These are phyloP conservation scores for Antigone vipio DNA, from an alignment of 2,113 vertebrate species.

Conservation along the genomic window DNA sequence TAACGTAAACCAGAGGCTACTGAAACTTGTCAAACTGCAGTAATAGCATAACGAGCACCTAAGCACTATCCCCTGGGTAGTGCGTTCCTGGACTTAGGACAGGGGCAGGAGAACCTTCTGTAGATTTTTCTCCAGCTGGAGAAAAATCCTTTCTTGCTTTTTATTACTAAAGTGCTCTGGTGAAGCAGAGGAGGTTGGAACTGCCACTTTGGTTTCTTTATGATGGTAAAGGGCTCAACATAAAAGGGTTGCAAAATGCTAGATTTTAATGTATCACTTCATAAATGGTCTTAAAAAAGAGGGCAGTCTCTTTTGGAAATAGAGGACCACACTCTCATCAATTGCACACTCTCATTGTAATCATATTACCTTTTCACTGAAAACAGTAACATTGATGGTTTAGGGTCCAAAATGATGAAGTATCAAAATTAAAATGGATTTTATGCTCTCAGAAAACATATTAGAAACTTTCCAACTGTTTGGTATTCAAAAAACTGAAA, in stretches of 20 bases:
- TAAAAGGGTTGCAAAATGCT: not conserved
- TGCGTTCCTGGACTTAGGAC: not conserved
- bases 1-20: not conserved
- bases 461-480: not conserved
- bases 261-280: not conserved
- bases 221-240: not conserved
- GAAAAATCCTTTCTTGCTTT: not conserved
- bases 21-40: not conserved
- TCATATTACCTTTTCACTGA: not conserved
- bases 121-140: not conserved
- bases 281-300: not conserved
- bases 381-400: not conserved
- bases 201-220: not conserved
- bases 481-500: not conserved
- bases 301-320: not conserved
- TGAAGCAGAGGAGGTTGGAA: not conserved
- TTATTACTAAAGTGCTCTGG: not conserved
- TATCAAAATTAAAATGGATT: not conserved
- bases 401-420: not conserved
- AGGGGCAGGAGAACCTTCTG: not conserved
- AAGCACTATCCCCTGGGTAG: not conserved
- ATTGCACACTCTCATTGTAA: not conserved
- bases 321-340: not conserved
- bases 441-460: not conserved
- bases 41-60: not conserved